Base-by-base conservation (phyloP, 2,797 vertebrate species). In the Arctocebus calabarensis region DNA sequence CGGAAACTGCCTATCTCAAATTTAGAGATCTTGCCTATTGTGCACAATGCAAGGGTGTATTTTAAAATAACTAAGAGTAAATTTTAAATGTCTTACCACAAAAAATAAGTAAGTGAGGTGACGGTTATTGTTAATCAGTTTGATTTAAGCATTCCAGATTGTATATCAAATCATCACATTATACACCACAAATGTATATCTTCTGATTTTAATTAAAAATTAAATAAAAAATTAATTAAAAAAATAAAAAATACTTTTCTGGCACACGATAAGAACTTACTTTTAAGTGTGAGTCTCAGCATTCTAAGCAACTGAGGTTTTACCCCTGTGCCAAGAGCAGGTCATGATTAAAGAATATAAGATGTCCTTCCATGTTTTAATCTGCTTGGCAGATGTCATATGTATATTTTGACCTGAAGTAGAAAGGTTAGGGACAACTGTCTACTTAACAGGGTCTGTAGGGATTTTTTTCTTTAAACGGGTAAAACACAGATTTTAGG, bases 291-390 rank as follows among this genome's bases (percentile, higher is more conserved):
- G 81, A 48, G 13, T 48, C 3, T 68, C 22, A 74, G 62, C 16
- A 78, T 91, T 93, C 17, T 82, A 25, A 14, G 25, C 74, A 95
- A 62, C 32, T 88, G 61, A 84, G 29, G 11, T 79, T 87, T 91
- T 85, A 40, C 37, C 20, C 88, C 13, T 91, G 62, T 37, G 57
- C 66, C 3, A 59, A 89, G 45, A 90, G 10, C 85, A 66, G 17
- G 85, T 88, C 59, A 74, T 12, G 77, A 62, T 73, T 66, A 62
- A 17, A 89, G 84, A 82, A 52, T 78, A n/a, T 40, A 14, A 70
- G n/a, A 32, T 91, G 55, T 83, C 57, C 12, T 94, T 74, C 37
- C 25, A 43, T 78, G 61, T 95, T 10, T 87, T 61, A 37, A 78
- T 81, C 29, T 84, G 37, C 12, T 86, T 95, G 82, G 25, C 25